Conservation (phyloP, 2,888 invertebrate genomes). For the Drosophila antonietae region DNA sequence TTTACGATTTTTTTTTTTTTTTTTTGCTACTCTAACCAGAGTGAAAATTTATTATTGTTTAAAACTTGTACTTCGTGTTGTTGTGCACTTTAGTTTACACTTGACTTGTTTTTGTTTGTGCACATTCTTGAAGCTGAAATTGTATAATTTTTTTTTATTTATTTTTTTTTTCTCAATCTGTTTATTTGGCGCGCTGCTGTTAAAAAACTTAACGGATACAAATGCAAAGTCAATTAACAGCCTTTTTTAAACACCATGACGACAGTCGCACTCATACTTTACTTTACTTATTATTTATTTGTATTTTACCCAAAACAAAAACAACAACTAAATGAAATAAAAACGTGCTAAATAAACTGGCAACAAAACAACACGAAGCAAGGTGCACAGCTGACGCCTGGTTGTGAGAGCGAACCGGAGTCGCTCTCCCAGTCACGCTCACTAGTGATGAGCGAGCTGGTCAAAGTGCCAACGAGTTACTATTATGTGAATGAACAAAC, state of each 20-base stretch:
- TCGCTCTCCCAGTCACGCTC: constrained; percentile 30
- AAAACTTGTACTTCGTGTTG: constrained; percentile 32
- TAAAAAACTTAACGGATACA: constrained; percentile 44
- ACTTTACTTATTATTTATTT: constrained; percentile 48
- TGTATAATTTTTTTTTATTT: constrained; percentile 26
- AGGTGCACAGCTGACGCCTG: constrained; percentile 65
- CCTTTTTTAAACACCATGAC: constrained; percentile 52
- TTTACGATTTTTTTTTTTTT: constrained; percentile 2
- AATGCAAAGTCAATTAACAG: constrained; percentile 64
- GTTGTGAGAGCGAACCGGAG: constrained; percentile 21
- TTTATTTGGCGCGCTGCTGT: constrained; percentile 53
- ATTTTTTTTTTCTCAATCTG: constrained; percentile 27
- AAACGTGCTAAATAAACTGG: constrained; percentile 60
- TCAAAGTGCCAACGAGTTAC: not conserved
- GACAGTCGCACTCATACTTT: constrained; percentile 40
- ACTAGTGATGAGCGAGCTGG: constrained; percentile 26
- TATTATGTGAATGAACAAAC: not conserved
- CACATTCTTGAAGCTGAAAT: constrained; percentile 46
- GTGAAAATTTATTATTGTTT: constrained; percentile 44
- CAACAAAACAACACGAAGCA: constrained; percentile 31
- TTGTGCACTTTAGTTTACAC: constrained; percentile 45
- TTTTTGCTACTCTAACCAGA: constrained; percentile 33
- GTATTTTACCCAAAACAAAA: constrained; percentile 37
- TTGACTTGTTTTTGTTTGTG: constrained; percentile 52
- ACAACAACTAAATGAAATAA: constrained; percentile 1